Base-by-base conservation (phyloP, 1,140 invertebrate genomes). In the Hypsibius dujardini region DNA sequence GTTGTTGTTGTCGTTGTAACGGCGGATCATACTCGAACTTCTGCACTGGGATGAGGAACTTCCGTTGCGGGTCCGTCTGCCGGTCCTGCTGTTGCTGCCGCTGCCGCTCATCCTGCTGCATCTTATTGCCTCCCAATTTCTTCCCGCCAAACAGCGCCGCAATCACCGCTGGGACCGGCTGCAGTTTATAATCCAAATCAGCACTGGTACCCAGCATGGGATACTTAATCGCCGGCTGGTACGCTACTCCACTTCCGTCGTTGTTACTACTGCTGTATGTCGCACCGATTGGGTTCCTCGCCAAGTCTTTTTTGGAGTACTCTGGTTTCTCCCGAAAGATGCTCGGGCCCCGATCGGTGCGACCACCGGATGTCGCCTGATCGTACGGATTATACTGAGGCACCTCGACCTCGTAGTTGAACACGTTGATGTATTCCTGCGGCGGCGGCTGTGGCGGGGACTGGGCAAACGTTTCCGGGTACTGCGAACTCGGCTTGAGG, bases 131-230 rank as follows among this genome's bases (percentile, higher is more conserved):
- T 7, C 12, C 62, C 42, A 67, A 42, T 67, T 42, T 12, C 42
- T 45, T 45, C 12, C 62, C 62, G 42, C 62, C 62, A 45, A 67
- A 67, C 62, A 67, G 42, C 62, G 62, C 62, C 3, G 62, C 62
- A 42, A 67, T 67, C 12, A 67, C 42, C 42, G 62, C 12, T 7
- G 62, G 62, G 7, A 67, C 62, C 12, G 12, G 62, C 42, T 67
- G 12, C 3, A 12, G 42, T 15, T 67, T 12, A 42, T 67, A 45
- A 12, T 67, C 62, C 3, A 3, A 45, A 45, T 67, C 62, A 3
- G 45, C 42, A 7, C 3, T 42, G 12, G 12, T 15, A 45, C 62
- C 62, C 42, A 67, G 62, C 42, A 3, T 67, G 12, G 62, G 62
- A 42, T 67, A 67, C 45, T 67, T 67, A n/a, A 56, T 56, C 3